Evolutionary conservation across 64 coral and sea anemone species (phyloP).

Genomic region (Montipora foliosa): DNA sequence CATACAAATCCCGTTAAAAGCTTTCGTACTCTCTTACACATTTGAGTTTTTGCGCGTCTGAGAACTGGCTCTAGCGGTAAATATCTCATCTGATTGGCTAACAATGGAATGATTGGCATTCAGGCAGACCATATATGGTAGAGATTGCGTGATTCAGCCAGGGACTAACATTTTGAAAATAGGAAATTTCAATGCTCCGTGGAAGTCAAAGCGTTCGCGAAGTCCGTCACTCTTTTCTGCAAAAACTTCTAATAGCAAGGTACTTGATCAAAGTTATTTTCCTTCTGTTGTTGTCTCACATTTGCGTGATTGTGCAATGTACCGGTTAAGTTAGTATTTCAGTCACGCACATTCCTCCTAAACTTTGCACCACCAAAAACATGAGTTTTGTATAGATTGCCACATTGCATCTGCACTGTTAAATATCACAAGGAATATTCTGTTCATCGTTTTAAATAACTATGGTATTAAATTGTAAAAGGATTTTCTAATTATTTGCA

Average conservation of each 20-base stretch:
- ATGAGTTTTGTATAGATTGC: not conserved
- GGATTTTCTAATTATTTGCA: not conserved
- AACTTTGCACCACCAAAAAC: too few relatives aligned
- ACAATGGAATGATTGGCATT: slow-evolving; percentile 75
- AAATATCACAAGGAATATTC: not conserved
- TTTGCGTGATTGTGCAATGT: not conserved
- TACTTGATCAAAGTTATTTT: not conserved
- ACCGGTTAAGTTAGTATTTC: not conserved
- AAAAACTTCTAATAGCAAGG: slow-evolving; percentile 1
- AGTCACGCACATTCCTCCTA: not conserved
- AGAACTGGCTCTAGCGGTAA: slow-evolving; percentile 78
- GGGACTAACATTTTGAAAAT: not conserved
- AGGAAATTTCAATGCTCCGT: not conserved
- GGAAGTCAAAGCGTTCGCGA: not conserved
- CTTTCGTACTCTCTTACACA: slow-evolving; percentile 65
- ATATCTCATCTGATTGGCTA: slow-evolving; percentile 73
- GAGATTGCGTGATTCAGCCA: slow-evolving; percentile 26
- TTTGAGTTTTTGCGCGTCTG: slow-evolving; percentile 97
- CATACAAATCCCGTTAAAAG: slow-evolving; percentile 61
- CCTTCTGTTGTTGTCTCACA: not conserved
- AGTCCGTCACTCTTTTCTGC: not conserved
- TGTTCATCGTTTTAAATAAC: not conserved
- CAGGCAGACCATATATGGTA: slow-evolving; percentile 69
- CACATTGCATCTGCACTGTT: not conserved
- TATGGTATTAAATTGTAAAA: not conserved